These are phyloP conservation scores for Athripsodes cinereus DNA, from an alignment of 2,888 invertebrate species.

Conservation along the genomic window DNA sequence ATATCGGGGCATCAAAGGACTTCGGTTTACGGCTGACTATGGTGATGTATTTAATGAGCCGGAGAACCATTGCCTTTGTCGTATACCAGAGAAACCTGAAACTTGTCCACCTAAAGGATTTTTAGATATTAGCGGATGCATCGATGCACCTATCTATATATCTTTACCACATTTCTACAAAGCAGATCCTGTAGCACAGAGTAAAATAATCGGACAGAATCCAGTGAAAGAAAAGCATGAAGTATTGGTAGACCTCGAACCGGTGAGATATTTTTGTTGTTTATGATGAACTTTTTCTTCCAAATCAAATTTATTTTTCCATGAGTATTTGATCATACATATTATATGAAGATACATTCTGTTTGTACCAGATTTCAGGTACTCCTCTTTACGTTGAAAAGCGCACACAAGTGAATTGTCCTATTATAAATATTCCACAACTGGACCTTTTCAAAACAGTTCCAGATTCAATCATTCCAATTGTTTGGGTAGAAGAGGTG, in stretches of 20 bases:
- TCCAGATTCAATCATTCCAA: conserved; percentile 57
- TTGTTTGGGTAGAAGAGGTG: conserved; percentile 80
- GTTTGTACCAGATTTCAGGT: conserved; percentile 54
- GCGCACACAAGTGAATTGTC: conserved; percentile 68
- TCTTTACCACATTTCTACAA: conserved; percentile 76
- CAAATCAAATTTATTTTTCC: too few species aligned
- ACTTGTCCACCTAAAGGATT: conserved; percentile 67
- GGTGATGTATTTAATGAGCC: conserved; percentile 61
- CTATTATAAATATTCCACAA: conserved; percentile 58
- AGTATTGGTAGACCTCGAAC: conserved; percentile 72
- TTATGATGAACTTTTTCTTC: too few species aligned
- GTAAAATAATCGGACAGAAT: conserved; percentile 54
- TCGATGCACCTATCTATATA: conserved; percentile 65
- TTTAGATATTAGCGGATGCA: conserved; percentile 61
- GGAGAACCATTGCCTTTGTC: conserved; percentile 52
- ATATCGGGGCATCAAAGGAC: conserved; percentile 63
- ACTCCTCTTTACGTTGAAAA: conserved; percentile 68
- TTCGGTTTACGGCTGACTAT: conserved; percentile 62
- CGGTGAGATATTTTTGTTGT: too few species aligned
- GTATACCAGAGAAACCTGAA: conserved; percentile 50
- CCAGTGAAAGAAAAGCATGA: conserved; percentile 67
- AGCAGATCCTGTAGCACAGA: conserved; percentile 47
- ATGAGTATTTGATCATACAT: too few species aligned
- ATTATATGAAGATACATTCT: too few species aligned
- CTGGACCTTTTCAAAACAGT: conserved; percentile 60